These are phyloP conservation scores for Idaea dimidiata DNA, from an alignment of 2,888 invertebrate genomes.

Conservation along the genomic window DNA sequence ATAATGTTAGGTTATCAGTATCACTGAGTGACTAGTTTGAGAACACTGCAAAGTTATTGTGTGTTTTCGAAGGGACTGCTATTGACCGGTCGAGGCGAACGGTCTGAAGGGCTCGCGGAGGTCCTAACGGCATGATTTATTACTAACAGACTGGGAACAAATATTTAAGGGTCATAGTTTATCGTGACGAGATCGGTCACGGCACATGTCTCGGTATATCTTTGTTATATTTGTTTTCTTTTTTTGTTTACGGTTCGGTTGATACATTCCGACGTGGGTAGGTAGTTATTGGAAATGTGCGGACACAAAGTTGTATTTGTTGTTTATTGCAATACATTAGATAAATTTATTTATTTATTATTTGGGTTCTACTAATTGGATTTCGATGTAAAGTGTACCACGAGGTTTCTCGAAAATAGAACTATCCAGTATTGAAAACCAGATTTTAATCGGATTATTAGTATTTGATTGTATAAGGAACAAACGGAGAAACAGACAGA, in stretches of 20 bases:
- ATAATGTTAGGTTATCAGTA: background rate
- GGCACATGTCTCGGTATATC: background rate
- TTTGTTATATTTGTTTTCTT: background rate
- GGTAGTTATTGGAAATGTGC: too few species aligned
- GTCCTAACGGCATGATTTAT: constrained; percentile 1
- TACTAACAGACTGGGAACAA: background rate
- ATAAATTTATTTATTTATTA: too few species aligned
- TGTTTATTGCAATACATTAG: too few species aligned
- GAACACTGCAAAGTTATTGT: background rate
- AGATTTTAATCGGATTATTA: too few species aligned
- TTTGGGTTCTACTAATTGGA: too few species aligned
- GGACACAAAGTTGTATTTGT: too few species aligned
- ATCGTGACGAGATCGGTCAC: background rate
- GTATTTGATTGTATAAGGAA: too few species aligned
- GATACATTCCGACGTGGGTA: too few species aligned
- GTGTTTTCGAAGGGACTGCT: background rate
- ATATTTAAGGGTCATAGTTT: constrained; percentile 1
- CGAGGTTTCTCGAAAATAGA: too few species aligned
- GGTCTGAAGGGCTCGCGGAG: background rate
- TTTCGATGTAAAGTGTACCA: too few species aligned
- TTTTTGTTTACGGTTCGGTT: background rate
- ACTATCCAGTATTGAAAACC: too few species aligned
- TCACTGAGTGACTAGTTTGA: background rate
- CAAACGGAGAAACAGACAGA: too few species aligned
- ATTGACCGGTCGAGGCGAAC: background rate